A percentile compares a stretch with the other conserved stretches of the same genome.
phyloP scores from a whole-genome alignment of 2,113 vertebrate genomes.

The Indicator maculatus region DNA sequence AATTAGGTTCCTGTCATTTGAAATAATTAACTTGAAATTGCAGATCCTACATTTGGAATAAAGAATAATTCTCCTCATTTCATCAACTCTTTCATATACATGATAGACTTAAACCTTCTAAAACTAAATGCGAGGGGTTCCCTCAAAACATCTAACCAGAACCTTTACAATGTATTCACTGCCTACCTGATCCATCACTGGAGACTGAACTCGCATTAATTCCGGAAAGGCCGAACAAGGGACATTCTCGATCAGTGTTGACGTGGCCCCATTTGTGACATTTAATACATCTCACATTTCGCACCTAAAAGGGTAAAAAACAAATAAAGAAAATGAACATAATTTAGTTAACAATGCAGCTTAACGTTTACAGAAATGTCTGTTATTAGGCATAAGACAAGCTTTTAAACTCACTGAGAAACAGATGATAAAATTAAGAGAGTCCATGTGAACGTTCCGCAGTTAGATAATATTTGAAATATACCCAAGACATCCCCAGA shows the following conservation, averaged over 20 bases:
- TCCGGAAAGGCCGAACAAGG: slow-evolving; percentile 97
- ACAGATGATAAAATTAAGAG: not conserved
- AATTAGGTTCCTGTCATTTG: not conserved
- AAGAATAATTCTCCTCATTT: not conserved
- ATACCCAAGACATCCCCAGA: slow-evolving; percentile 45
- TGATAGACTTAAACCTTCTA: not conserved
- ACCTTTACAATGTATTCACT: not conserved
- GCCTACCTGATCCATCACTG: slow-evolving; percentile 89
- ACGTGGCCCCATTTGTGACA: slow-evolving; percentile 99
- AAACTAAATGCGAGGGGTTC: not conserved
- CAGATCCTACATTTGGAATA: not conserved
- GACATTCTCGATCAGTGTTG: slow-evolving; percentile 97
- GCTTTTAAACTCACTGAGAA: slow-evolving; percentile 22
- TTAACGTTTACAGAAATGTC: not conserved
- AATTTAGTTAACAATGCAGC: not conserved
- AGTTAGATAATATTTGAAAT: slow-evolving; percentile 30
- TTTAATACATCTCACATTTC: slow-evolving; percentile 98
- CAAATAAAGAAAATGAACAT: not conserved
- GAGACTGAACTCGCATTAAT: slow-evolving; percentile 95
- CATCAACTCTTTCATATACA: not conserved
- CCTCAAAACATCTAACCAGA: not conserved
- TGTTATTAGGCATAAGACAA: not conserved
- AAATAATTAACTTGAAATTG: not conserved
- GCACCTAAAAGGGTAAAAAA: slow-evolving; percentile 78
- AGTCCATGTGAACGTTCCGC: not conserved